Conservation (phyloP, 2,888 invertebrate genomes). For the Aporophyla lueneburgensis region DNA sequence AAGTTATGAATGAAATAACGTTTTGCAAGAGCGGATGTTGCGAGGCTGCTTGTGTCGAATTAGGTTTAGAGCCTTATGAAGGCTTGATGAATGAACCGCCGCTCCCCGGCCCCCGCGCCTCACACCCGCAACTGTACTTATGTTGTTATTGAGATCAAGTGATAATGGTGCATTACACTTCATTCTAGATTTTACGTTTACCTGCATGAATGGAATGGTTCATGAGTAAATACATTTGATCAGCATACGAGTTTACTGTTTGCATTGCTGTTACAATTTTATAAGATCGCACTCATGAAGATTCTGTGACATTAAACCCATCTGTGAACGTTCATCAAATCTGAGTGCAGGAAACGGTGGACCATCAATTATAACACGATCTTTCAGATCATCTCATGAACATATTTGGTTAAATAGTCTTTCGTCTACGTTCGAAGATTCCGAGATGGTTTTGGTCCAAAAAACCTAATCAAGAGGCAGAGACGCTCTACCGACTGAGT, state of each 20-base stretch:
- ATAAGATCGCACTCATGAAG: not conserved
- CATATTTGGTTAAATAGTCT: not conserved
- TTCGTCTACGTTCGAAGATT: too few species aligned
- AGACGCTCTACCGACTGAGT: not conserved
- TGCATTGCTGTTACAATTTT: not conserved
- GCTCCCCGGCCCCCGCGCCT: slow-evolving; percentile 67
- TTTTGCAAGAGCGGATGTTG: slow-evolving; percentile 91
- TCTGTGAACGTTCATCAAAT: not conserved
- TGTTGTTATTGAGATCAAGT: slow-evolving; percentile 64
- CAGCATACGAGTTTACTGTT: slow-evolving; percentile 3
- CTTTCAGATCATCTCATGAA: not conserved
- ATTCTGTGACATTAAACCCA: not conserved
- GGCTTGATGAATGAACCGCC: slow-evolving; percentile 89
- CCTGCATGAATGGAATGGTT: slow-evolving; percentile 33
- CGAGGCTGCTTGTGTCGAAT: slow-evolving; percentile 90
- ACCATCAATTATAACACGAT: not conserved
- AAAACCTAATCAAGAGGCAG: not conserved
- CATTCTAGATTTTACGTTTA: slow-evolving; percentile 42
- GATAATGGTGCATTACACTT: slow-evolving; percentile 66
- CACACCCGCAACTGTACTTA: slow-evolving; percentile 67
- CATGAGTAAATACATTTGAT: not conserved
- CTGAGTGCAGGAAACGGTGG: not conserved
- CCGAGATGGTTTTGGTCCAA: too few species aligned
- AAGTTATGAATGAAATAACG: slow-evolving; percentile 90
- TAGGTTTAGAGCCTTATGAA: slow-evolving; percentile 90